A percentile compares a stretch with the other conserved stretches of the same genome.
Conservation (phyloP, 2,888 invertebrate genomes). For the Silvanus unidentatus region DNA sequence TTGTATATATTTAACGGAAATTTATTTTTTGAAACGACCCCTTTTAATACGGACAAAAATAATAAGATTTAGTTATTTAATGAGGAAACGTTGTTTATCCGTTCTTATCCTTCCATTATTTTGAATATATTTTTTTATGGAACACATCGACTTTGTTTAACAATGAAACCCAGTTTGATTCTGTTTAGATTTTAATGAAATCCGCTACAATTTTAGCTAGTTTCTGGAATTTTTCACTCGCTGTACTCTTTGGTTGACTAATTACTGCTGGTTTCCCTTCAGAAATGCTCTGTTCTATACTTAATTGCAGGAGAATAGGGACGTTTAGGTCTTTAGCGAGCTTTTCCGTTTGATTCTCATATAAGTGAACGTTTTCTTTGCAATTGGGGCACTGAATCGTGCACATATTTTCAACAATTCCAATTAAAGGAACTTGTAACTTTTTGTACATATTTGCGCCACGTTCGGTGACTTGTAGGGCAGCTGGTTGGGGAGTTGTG, state of each 20-base stretch:
- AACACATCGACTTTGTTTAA: no score
- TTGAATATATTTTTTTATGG: no score
- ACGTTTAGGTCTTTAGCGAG: conserved; percentile 62
- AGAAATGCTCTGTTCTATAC: background rate
- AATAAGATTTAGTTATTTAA: no score
- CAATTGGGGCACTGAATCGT: conserved; percentile 73
- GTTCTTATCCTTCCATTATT: no score
- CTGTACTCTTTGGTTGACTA: no score
- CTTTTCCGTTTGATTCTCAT: conserved; percentile 60
- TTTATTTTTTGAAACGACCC: conserved; percentile 4
- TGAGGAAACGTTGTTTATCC: no score
- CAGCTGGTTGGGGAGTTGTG: conserved; percentile 86
- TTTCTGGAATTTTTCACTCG: no score
- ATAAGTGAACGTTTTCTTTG: conserved; percentile 64
- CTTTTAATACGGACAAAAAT: no score
- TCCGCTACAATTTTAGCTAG: no score
- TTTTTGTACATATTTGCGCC: conserved; percentile 86
- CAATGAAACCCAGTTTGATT: no score
- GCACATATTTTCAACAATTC: conserved; percentile 90
- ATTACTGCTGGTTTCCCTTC: background rate
- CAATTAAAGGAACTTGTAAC: conserved; percentile 74
- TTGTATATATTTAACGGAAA: conserved; percentile 4
- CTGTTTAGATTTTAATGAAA: no score
- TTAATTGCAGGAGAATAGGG: conserved; percentile 12
- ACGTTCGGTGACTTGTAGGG: conserved; percentile 77